Base-by-base conservation (phyloP, 2,797 vertebrate genomes). In the Trichosurus vulpecula region DNA sequence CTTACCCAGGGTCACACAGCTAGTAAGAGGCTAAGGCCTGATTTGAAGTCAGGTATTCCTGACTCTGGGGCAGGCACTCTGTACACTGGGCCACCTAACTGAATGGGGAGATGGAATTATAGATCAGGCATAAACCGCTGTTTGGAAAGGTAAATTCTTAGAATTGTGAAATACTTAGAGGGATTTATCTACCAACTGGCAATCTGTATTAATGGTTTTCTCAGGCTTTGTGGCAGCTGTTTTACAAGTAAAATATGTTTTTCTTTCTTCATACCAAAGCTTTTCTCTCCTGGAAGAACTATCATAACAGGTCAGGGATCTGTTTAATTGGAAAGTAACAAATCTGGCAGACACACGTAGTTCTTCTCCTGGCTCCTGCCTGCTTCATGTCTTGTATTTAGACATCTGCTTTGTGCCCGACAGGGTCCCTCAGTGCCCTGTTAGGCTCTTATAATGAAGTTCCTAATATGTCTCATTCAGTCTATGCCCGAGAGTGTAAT, bases 261-360 rank as follows among this genome's bases (percentile, higher is more conserved):
- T 96, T 52, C 92, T 91, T 93, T 93, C 54, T 92, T 97, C 41
- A 30, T 92, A 95, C 93, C 29, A 61, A 96, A 95, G 35, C 61
- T 92, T 41, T 52, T 94, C 54, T 93, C 89, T 95, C 91, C 56
- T 92, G 47, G 27, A 35, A 92, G 87, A 57, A 92, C 90, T 66
- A 8, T 91, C 90, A 90, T 61, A 53, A 93, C 54, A 93, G 93
- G 92, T 97, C 94, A 94, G 56, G 12, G 29, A 9, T 93, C 56
- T 94, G 54, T 91, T 98, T 96, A 96, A 93, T 96, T 93, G 92
- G 93, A 96, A 92, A 96, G n/a, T 55, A 93, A 61, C 54, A 41
- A 93, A 57, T 53, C 54, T 95, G 61, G 54, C 27, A 53, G 89
- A 81, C 92, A 25, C 61, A 51, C 58, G 89, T 2, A 31, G 58